These are phyloP conservation scores for Falco peregrinus DNA, from an alignment of 2,797 vertebrate genomes.

Conservation along the genomic window DNA sequence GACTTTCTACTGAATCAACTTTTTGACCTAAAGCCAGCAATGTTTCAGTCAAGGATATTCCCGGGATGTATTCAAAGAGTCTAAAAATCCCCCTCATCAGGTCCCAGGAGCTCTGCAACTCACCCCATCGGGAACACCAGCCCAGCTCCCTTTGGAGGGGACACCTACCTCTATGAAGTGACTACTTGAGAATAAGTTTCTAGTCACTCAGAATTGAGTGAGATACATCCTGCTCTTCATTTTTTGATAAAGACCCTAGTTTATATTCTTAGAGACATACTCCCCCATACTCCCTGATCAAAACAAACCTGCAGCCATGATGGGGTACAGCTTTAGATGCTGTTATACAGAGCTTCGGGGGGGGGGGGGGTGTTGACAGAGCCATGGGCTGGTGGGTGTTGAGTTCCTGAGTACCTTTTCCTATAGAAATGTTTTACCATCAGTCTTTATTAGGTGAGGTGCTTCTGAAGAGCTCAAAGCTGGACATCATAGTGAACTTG, in stretches of 20 bases:
- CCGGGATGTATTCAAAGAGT: neutral
- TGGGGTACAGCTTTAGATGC: neutral
- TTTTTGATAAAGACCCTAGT: neutral
- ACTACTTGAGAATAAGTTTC: neutral
- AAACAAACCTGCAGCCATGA: neutral
- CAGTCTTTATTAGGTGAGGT: neutral
- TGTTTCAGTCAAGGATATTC: slow-evolving; percentile 16
- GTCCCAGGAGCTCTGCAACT: neutral
- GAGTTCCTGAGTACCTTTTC: neutral
- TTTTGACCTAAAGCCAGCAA: slow-evolving; percentile 57
- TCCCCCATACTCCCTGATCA: neutral
- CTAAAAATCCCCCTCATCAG: neutral
- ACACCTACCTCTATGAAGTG: neutral
- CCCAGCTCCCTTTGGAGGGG: neutral
- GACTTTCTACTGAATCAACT: slow-evolving; percentile 54
- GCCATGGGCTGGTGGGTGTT: neutral
- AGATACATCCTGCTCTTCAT: neutral
- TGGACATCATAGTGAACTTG: neutral
- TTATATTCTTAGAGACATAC: neutral
- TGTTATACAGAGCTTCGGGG: neutral
- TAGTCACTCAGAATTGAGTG: neutral
- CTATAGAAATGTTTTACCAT: neutral
- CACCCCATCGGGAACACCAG: neutral
- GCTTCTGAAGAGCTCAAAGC: neutral
- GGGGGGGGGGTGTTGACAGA: neutral